Base-by-base conservation (phyloP, 2,797 vertebrate genomes). In the Halcyon leucocephala region DNA sequence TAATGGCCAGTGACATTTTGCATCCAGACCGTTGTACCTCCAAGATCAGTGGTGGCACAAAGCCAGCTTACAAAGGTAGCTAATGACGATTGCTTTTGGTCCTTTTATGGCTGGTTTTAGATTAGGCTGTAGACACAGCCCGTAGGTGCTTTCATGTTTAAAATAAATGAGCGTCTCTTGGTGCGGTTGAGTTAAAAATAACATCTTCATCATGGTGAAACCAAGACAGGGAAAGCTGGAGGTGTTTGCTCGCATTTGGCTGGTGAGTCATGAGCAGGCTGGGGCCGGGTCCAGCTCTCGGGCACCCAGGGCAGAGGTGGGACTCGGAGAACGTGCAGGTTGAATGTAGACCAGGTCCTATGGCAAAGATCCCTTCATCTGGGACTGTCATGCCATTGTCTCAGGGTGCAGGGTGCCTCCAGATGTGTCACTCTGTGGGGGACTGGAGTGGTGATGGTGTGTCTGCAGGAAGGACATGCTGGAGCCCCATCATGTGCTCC, bases 351-450 rank as follows among this genome's bases (percentile, higher is more conserved):
- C 12, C n/a, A 33, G 49, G 3, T 13, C 16, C 31, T 10, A 2
- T 14, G 24, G 39, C 15, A 13, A 4, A 0, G 19, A 12, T 12
- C 3, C 0, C 39, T 33, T 22, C 28, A 11, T 2, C 49, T 6
- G 48, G 14, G 69, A 21, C 21, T 7, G 33, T 9, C 37, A 16
- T 1, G 0, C 14, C 9, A 49, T n/a, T 22, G 28, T 4, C 46
- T 2, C 0, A 0, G 41, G 49, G 15, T 18, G 29, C 6, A 4
- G 14, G 49, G 29, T 48, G 25, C 15, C 33, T 37, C 5, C n/a
- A 33, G 49, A 9, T 2, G 0, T 3, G 26, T n/a, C 8, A 2
- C 37, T 25, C 13, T 14, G 42, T 0, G 14, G 19, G 22, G 60
- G 31, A 71, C 42, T 5, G 15, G 26, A 25, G 62, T 2, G 44